phyloP scores from a whole-genome alignment of 2,888 invertebrate genomes.

The Eueremaeus valkanovi region DNA sequence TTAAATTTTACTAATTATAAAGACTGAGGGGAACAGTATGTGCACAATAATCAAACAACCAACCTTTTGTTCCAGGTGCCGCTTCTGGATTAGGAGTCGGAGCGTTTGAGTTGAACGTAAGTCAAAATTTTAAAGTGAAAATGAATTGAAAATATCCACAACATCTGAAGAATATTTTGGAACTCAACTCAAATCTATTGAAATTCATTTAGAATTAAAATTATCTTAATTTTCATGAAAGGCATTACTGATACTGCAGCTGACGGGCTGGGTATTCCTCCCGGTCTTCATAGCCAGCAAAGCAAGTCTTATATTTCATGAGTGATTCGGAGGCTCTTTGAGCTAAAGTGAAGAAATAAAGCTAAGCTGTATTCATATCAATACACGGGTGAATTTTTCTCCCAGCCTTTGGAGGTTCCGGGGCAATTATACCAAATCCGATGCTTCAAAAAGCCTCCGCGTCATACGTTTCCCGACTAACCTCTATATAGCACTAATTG shows the following conservation, averaged over 20 bases:
- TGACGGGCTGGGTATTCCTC: constrained; percentile 55
- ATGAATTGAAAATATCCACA: neutral
- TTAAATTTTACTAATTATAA: no score
- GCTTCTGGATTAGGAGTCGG: constrained; percentile 56
- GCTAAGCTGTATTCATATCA: neutral
- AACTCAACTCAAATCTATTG: neutral
- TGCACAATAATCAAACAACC: no score
- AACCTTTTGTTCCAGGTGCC: no score
- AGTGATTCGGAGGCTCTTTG: no score
- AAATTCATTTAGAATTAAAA: constrained; percentile 4
- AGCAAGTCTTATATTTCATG: constrained; percentile 49
- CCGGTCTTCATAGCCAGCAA: constrained; percentile 54
- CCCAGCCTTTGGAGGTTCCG: no score
- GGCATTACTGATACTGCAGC: constrained; percentile 53
- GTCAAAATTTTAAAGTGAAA: constrained; percentile 41
- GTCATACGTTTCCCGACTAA: no score
- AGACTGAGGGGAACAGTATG: no score
- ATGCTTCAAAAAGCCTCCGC: no score
- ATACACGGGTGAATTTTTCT: no score
- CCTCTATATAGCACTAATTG: no score
- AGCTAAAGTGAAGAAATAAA: no score
- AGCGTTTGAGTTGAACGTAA: constrained; percentile 56
- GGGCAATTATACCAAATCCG: no score
- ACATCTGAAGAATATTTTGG: neutral
- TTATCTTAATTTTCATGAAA: constrained; percentile 45